A percentile compares a stretch with the other conserved stretches of the same genome.
phyloP scores from a whole-genome alignment of 2,797 vertebrate genomes.

The Eutrigla gurnardus region DNA sequence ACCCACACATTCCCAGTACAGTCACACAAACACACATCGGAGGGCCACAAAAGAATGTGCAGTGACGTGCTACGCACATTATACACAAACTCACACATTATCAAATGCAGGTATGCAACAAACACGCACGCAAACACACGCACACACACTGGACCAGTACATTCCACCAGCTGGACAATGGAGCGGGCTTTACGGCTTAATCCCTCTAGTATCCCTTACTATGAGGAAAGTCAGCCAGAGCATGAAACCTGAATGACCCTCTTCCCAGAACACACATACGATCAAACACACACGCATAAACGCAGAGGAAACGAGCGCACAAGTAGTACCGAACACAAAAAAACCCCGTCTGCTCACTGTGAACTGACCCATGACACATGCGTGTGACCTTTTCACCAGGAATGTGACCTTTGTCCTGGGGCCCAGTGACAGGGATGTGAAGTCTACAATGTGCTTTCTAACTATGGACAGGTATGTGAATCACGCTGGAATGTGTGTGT shows the following conservation, averaged over 20 bases:
- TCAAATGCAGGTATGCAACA: slow-evolving; percentile 62
- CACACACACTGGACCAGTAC: slow-evolving; percentile 67
- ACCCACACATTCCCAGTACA: slow-evolving; percentile 11
- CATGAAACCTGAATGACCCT: slow-evolving; percentile 76
- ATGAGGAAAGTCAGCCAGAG: slow-evolving; percentile 72
- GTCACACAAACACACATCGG: slow-evolving; percentile 29
- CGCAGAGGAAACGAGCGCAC: slow-evolving; percentile 53
- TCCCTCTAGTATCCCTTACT: slow-evolving; percentile 76
- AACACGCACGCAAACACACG: slow-evolving; percentile 25
- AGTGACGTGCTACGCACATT: slow-evolving; percentile 40
- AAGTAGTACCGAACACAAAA: slow-evolving; percentile 54
- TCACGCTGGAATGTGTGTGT: slow-evolving; percentile 48
- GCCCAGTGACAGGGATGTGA: slow-evolving; percentile 35
- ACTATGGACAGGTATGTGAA: slow-evolving; percentile 47
- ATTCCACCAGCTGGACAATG: slow-evolving; percentile 82
- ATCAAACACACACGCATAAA: slow-evolving; percentile 34
- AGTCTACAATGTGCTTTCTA: slow-evolving; percentile 10
- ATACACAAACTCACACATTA: slow-evolving; percentile 43
- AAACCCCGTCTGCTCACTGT: slow-evolving; percentile 27
- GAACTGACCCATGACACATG: slow-evolving; percentile 58
- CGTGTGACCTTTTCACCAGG: slow-evolving; percentile 62
- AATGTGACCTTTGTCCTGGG: slow-evolving; percentile 66
- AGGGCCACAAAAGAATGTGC: slow-evolving; percentile 47
- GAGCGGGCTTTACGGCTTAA: slow-evolving; percentile 80
- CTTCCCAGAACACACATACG: slow-evolving; percentile 59